These are phyloP conservation scores for Lagenorhynchus albirostris DNA, from an alignment of 2,113 vertebrate genomes.

Conservation along the genomic window DNA sequence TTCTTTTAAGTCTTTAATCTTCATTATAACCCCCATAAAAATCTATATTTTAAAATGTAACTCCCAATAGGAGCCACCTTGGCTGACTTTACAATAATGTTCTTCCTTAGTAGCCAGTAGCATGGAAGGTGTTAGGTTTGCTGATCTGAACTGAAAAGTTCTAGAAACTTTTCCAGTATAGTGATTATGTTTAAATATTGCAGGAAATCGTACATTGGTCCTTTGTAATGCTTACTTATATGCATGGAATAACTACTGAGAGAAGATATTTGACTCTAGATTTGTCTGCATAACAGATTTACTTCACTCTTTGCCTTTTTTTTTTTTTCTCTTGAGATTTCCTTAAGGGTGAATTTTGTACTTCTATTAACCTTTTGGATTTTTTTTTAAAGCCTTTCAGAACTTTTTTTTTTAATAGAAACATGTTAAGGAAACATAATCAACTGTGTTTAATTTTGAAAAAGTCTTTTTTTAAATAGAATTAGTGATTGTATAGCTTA, in stretches of 20 bases:
- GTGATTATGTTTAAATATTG: background rate
- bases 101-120: background rate
- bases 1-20: background rate
- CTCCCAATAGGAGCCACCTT: background rate
- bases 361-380: background rate
- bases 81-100: background rate
- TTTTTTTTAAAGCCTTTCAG: background rate
- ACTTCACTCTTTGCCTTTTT: background rate
- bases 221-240: background rate
- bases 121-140: background rate
- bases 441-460: background rate
- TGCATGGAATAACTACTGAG: background rate
- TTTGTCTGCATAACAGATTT: background rate
- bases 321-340: background rate
- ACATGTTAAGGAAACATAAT: background rate
- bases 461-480: background rate
- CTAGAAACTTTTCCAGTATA: background rate
- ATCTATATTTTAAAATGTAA: background rate
- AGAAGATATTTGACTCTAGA: background rate
- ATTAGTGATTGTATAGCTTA: background rate
- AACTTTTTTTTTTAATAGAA: background rate
- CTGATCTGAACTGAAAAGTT: slow-evolving; percentile 20
- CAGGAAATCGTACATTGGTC: background rate
- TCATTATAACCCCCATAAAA: background rate
- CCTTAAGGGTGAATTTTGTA: background rate